These are phyloP conservation scores for Myiozetetes cayanensis DNA, from an alignment of 2,113 vertebrate genomes.

Conservation along the genomic window DNA sequence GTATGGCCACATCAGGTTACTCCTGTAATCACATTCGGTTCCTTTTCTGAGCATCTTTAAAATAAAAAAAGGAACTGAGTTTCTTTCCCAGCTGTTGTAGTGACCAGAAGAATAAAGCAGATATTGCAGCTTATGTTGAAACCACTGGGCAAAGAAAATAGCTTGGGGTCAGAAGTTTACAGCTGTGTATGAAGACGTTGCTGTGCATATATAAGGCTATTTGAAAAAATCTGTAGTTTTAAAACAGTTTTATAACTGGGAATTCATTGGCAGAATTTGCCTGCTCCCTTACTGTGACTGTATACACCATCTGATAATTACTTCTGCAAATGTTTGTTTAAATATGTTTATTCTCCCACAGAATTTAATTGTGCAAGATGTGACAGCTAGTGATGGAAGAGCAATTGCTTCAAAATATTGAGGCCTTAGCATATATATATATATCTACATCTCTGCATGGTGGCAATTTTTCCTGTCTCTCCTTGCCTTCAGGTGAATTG, in stretches of 20 bases:
- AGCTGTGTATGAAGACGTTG: neutral
- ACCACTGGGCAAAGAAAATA: neutral
- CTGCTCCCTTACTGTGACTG: neutral
- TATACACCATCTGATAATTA: neutral
- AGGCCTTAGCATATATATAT: neutral
- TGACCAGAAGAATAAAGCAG: neutral
- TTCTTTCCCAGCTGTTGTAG: neutral
- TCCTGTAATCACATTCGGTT: neutral
- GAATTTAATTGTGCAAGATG: conserved; percentile 2
- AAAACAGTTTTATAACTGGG: neutral
- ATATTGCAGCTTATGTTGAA: neutral
- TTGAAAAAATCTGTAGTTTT: neutral
- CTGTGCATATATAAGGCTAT: neutral
- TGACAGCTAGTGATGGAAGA: neutral
- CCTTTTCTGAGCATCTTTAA: conserved; percentile 30
- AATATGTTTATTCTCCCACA: neutral
- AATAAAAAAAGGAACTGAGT: conserved; percentile 34
- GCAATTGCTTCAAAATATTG: neutral
- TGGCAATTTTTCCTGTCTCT: neutral
- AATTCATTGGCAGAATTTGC: neutral
- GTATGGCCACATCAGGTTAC: neutral
- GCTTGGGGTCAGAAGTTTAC: neutral
- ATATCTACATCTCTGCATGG: neutral
- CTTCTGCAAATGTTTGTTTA: neutral
- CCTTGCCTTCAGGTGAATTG: neutral